Base-by-base conservation (phyloP, 2,888 invertebrate genomes). In the Lithophane ornitopus region DNA sequence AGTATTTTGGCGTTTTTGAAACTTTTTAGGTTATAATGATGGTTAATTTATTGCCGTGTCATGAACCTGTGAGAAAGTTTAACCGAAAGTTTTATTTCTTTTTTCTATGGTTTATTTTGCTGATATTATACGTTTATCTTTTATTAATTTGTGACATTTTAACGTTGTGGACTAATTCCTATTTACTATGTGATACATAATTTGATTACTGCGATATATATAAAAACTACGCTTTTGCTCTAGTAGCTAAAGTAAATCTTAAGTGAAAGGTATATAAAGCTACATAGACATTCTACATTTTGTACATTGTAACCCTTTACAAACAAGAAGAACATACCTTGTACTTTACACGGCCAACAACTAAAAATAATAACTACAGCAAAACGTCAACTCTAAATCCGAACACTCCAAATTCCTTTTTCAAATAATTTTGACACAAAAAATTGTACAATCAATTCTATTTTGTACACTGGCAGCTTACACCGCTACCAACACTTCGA, bases 391-490 rank as follows among this genome's bases (percentile, higher is more conserved):
- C 70, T 83, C 67, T 77, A 84, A 87, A 85, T 77, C 74, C 85
- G 58, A 90, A 90, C 90, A 91, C 90, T 91, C 89, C 82, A 89
- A 91, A 93, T 92, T 88, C 87, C 88, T 89, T 90, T 91, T 87
- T 89, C 81, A 89, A 87, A 86, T 80, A 89, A 87, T 80, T 78
- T 85, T 80, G 72, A 71, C 82, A 85, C 78, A 90, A 91, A 91
- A 78, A 76, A 91, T 88, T 84, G 77, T 84, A 92, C 93, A 92
- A 92, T 92, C 90, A 89, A 92, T 93, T 92, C 92, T 92, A 93
- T 94, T 95, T 94, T 94, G 94, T 95, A 94, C 87, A 92, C 93
- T 94, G 94, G 94, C 93, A 94, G 95, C 95, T 95, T 94, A 95
- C 94, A 94, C 90, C 87, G 90, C 91, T 94, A 90, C 92, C 88